A percentile compares a stretch with the other conserved stretches of the same genome.
Evolutionary conservation across 2,797 vertebrate genomes (phyloP).

Genomic region (Epinephelus coioides): DNA sequence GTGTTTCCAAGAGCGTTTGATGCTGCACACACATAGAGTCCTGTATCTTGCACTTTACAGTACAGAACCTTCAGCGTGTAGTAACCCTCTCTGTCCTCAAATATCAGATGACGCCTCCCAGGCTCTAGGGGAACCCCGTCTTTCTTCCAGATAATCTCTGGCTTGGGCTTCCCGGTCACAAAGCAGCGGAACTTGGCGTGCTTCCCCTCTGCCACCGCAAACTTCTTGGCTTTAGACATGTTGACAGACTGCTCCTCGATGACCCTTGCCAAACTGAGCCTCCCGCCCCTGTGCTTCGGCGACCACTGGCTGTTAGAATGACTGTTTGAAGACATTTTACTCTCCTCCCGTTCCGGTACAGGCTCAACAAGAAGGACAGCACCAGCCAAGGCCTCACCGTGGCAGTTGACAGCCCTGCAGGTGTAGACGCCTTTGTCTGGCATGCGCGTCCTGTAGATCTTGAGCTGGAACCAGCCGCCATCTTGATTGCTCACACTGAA

Average conservation of each 20-base stretch:
- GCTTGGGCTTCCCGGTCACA: slow-evolving; percentile 96
- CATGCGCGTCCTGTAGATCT: slow-evolving; percentile 87
- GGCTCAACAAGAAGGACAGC: slow-evolving; percentile 92
- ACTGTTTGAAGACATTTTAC: slow-evolving; percentile 66
- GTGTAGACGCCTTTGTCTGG: slow-evolving; percentile 94
- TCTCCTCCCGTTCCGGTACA: slow-evolving; percentile 70
- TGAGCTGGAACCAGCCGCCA: slow-evolving; percentile 90
- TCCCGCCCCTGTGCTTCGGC: slow-evolving; percentile 65
- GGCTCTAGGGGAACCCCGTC: slow-evolving; percentile 88
- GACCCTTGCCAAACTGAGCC: slow-evolving; percentile 56
- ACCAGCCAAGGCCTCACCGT: slow-evolving; percentile 88
- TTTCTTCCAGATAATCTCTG: slow-evolving; percentile 96
- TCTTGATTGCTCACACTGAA: slow-evolving; percentile 84
- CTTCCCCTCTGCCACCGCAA: slow-evolving; percentile 93
- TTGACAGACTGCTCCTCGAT: slow-evolving; percentile 71
- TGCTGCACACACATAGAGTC: slow-evolving; percentile 94
- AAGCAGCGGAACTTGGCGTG: slow-evolving; percentile 98
- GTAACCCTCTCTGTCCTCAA: slow-evolving; percentile 96
- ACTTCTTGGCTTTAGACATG: slow-evolving; percentile 88
- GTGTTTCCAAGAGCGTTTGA: slow-evolving; percentile 96
- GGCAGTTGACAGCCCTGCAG: slow-evolving; percentile 89
- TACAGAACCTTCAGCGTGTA: slow-evolving; percentile 98
- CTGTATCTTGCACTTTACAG: slow-evolving; percentile 92
- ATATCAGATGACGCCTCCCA: slow-evolving; percentile 91
- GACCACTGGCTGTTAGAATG: slow-evolving; percentile 72